These are phyloP conservation scores for Pemphigus obesinymphae DNA, from an alignment of 1,140 invertebrate species.

Conservation along the genomic window DNA sequence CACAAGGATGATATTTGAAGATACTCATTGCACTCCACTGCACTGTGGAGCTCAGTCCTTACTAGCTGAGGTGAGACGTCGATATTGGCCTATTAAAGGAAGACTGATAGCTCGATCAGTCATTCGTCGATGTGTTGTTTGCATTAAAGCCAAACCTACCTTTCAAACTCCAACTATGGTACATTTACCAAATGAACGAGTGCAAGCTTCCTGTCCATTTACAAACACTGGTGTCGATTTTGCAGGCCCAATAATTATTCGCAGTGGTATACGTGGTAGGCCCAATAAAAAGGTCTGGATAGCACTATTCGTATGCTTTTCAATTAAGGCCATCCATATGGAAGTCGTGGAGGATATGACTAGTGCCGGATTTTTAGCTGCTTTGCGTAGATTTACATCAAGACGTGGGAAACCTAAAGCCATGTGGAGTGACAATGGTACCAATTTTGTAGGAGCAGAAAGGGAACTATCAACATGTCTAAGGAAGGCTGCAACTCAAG, in stretches of 20 bases:
- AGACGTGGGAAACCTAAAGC: no score
- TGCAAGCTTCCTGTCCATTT: conserved; percentile 42
- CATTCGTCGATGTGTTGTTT: conserved; percentile 32
- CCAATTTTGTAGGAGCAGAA: no score
- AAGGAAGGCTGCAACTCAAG: no score
- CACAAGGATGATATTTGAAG: background rate
- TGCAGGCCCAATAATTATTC: conserved; percentile 41
- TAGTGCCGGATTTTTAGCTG: no score
- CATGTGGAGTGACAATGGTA: no score
- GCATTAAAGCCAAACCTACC: conserved; percentile 40
- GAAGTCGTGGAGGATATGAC: no score
- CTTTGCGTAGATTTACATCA: no score
- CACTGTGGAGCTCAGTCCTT: background rate
- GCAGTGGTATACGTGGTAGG: background rate
- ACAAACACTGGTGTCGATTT: conserved; percentile 45
- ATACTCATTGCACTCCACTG: background rate
- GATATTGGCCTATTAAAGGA: conserved; percentile 1
- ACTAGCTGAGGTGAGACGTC: background rate
- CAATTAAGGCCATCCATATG: no score
- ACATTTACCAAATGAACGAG: conserved; percentile 42
- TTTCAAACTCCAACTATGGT: conserved; percentile 40
- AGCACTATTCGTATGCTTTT: no score
- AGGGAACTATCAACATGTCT: no score
- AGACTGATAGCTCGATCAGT: conserved; percentile 12
- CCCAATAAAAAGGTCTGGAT: no score